Evolutionary conservation across 1,140 invertebrate species (phyloP), one percentile per base, ranked within the genome.

Genomic region (Bilobella aurantiaca): DNA sequence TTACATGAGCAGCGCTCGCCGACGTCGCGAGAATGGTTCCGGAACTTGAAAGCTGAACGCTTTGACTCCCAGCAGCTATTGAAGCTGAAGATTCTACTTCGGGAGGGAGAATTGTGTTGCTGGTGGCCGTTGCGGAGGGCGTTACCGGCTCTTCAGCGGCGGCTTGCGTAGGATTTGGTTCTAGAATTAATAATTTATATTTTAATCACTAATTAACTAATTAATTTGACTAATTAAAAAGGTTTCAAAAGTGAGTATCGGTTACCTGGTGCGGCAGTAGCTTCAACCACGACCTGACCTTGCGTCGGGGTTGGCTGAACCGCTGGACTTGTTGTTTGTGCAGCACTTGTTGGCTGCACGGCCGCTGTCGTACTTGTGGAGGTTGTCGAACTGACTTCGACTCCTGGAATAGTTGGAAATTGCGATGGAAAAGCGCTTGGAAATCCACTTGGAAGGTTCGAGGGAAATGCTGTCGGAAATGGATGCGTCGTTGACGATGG

Each of bases 131-230:
- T 21, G 14, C 12, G 25, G 32, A 3, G 5, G 60, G 5, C 12
- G 12, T 28, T 27, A 56, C n/a, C 29, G 62, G 42, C 32, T 63
- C 62, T 12, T 57, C 62, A 29, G 62, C 62, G 23, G 29, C 59
- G 16, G 59, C 59, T 31, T 62, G 59, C 14, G 31, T 5, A 3
- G 59, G 59, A 42, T 62, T 62, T 37, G 59, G 59, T 18, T 37
- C 25, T 12, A 16, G 14, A 18, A 23, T 23, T 16, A 53, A 53
- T n/a, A n/a, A n/a, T n/a, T n/a, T n/a, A n/a, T n/a, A n/a, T n/a
- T n/a, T n/a, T n/a, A n/a, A n/a, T n/a, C n/a, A n/a, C n/a, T n/a
- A n/a, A n/a, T n/a, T n/a, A 42, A 42, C n/a, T 12, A 42, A 42
- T 12, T 42, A n/a, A 42, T 42, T 42, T 12, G n/a, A n/a, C 8